Evolutionary conservation across 2,797 vertebrate genomes (phyloP).

Genomic region (Chloroceryle inda): DNA sequence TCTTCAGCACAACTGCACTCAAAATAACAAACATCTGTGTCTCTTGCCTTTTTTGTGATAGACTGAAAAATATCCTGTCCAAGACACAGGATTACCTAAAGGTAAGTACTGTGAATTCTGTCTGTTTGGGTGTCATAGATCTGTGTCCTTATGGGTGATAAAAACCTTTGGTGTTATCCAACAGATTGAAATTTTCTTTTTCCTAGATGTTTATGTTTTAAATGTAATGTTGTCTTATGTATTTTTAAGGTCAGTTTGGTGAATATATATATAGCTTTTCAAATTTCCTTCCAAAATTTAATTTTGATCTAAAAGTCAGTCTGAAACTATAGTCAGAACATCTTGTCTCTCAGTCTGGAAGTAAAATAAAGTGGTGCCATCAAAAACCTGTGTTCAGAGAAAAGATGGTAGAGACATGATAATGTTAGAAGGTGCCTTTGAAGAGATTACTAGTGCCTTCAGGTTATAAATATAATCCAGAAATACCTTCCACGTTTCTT

Average conservation of each 20-base stretch:
- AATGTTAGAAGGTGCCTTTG: neutral
- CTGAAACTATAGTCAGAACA: neutral
- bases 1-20: neutral
- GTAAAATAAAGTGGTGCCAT: neutral
- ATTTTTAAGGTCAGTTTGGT: neutral
- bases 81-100: constrained; percentile 90
- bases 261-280: neutral
- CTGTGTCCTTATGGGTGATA: neutral
- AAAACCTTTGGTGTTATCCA: neutral
- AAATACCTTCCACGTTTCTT: neutral
- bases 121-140: neutral
- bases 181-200: neutral
- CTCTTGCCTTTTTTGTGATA: constrained; percentile 76
- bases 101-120: constrained; percentile 76
- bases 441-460: neutral
- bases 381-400: neutral
- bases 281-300: neutral
- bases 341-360: neutral
- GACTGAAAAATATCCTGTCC: constrained; percentile 91
- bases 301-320: neutral
- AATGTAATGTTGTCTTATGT: neutral
- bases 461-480: neutral
- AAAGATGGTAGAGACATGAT: neutral
- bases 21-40: constrained; percentile 24
- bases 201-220: neutral